A percentile compares a stretch with the other conserved stretches of the same genome.
These are phyloP conservation scores for Mobula birostris DNA, from an alignment of 2,113 vertebrate species.

Conservation along the genomic window DNA sequence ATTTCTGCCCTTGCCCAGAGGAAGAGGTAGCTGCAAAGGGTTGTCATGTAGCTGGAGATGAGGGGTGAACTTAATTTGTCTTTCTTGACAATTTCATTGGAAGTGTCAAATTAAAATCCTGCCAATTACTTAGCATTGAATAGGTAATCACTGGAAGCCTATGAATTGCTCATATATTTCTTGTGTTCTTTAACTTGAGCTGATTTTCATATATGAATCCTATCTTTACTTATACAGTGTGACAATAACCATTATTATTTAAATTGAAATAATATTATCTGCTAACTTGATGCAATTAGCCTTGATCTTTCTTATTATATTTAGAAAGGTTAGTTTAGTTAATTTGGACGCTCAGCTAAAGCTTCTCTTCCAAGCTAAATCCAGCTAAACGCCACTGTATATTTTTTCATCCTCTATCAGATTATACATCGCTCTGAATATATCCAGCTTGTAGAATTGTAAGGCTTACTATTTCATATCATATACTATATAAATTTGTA, in stretches of 20 bases:
- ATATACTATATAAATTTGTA: background rate
- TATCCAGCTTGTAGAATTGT: background rate
- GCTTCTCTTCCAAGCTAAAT: background rate
- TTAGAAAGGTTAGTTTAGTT: background rate
- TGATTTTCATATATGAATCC: background rate
- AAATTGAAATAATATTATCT: background rate
- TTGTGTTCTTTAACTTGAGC: background rate
- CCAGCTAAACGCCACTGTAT: background rate
- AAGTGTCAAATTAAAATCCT: conserved; percentile 16
- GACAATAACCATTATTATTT: conserved; percentile 5
- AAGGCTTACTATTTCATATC: background rate
- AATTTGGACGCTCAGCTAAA: background rate
- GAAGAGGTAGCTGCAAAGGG: background rate
- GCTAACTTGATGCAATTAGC: background rate
- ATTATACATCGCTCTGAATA: background rate
- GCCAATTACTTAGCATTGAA: conserved; percentile 29
- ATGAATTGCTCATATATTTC: conserved; percentile 19
- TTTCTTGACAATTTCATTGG: conserved; percentile 6
- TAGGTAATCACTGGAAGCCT: background rate
- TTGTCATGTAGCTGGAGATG: conserved; percentile 10
- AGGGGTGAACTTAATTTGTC: conserved; percentile 26
- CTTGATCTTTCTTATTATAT: conserved; percentile 21
- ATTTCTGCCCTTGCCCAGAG: conserved; percentile 3
- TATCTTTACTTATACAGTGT: background rate
- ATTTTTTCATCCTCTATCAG: background rate